Conservation (phyloP, 2,113 vertebrate genomes). For the Tragelaphus scriptus region DNA sequence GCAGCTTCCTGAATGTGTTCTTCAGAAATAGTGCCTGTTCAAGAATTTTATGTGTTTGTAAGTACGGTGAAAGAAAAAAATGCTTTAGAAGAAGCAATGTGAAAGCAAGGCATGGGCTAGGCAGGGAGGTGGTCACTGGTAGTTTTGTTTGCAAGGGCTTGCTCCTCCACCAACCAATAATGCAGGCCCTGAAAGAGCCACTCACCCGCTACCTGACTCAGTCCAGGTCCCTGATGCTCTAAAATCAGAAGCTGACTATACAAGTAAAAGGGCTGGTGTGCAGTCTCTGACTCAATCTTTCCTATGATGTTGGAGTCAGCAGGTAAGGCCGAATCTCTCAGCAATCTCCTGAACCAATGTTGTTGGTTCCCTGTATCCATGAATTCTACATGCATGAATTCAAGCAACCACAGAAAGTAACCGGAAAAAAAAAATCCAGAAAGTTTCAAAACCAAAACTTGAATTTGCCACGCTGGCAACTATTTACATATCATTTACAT, state of each 20-base stretch:
- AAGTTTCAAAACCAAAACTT: background rate
- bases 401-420: background rate
- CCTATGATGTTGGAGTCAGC: background rate
- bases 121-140: too few species aligned
- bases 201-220: background rate
- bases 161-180: background rate
- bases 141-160: background rate
- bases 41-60: background rate
- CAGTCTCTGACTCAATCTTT: background rate
- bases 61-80: background rate
- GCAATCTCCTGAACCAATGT: background rate
- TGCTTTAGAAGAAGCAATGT: background rate
- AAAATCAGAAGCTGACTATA: background rate
- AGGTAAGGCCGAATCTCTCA: background rate
- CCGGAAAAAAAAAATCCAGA: background rate
- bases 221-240: background rate
- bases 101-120: background rate
- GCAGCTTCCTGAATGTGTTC: background rate
- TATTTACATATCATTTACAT: background rate
- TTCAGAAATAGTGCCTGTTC: background rate
- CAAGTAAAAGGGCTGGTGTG: background rate
- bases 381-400: background rate
- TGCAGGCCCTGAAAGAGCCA: background rate
- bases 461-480: background rate
- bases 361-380: accelerated